Base-by-base conservation (phyloP, 2,797 vertebrate species). In the Etheostoma nigrum region DNA sequence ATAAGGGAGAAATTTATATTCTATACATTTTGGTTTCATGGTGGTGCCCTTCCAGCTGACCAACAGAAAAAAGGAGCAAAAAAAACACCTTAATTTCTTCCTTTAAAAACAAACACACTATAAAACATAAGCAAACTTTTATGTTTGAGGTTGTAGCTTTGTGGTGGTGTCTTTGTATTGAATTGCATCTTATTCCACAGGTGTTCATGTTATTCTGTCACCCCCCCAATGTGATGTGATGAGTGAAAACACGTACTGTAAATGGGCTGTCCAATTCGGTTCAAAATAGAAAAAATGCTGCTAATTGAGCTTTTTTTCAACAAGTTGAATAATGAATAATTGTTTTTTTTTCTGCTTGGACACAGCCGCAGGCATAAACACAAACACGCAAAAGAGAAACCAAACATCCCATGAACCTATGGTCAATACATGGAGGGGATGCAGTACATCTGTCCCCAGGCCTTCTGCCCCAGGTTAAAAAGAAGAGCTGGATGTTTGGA, bases 401-500 rank as follows among this genome's bases (percentile, higher is more conserved):
- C 45, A 76, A 72, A 67, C 52, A 48, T 58, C 72, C 42, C 51
- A 9, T 76, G 49, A 53, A 19, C 65, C 74, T 40, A 65, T 63
- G 74, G 76, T 84, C 72, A 79, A 83, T 75, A 74, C 75, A 33
- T n/a, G 30, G 61, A 71, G 67, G 63, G 40, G 69, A 68, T 62
- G 70, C 71, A 81, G 72, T 54, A 78, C 82, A 64, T 86, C 13
- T 78, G 58, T 78, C 79, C 72, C 13, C 67, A 58, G 77, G 82
- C 59, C 73, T 52, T 61, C 59, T 63, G 54, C 58, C 80, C 42
- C 40, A 61, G 30, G 44, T 67, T 36, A 42, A 72, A 52, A 33
- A 58, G 33, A 58, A 59, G 36, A 82, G 25, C 44, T 59, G 23
- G 11, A 51, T 63, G 47, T 80, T 51, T 68, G 54, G 59, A 64